Evolutionary conservation across 2,113 vertebrate species (phyloP).

Genomic region (Formicarius rufipectus): DNA sequence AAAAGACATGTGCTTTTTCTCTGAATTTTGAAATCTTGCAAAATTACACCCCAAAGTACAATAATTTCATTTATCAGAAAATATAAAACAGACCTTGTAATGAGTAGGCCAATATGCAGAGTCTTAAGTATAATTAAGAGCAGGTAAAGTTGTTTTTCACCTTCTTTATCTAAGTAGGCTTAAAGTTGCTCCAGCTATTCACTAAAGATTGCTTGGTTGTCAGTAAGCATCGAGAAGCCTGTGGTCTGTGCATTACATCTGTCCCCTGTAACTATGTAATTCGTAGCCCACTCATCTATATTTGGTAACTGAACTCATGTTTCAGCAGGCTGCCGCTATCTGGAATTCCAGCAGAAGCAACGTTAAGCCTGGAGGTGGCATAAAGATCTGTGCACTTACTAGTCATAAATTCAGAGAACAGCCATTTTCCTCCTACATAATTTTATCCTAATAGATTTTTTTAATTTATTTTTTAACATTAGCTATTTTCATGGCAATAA

Average conservation of each 20-base stretch:
- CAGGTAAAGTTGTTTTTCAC: not conserved
- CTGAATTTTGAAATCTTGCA: not conserved
- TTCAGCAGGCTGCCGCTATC: constrained; percentile 84
- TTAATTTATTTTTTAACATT: not conserved
- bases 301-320: constrained; percentile 94
- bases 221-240: constrained; percentile 73
- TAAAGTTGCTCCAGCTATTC: constrained; percentile 49
- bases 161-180: constrained; percentile 1
- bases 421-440: not conserved
- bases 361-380: constrained; percentile 55
- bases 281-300: constrained; percentile 84
- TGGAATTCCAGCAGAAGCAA: constrained; percentile 73
- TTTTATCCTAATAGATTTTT: not conserved
- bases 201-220: constrained; percentile 67
- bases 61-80: constrained; percentile 1
- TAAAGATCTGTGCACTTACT: constrained; percentile 27
- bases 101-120: constrained; percentile 36
- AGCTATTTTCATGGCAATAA: not conserved
- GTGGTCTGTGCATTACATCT: constrained; percentile 84
- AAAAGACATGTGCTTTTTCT: not conserved
- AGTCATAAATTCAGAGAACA: constrained; percentile 53
- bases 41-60: not conserved
- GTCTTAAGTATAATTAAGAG: constrained; percentile 5
- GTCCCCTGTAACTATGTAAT: constrained; percentile 82
- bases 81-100: constrained; percentile 66